Base-by-base conservation (phyloP, 2,797 vertebrate genomes). In the Simalia tracyae region DNA sequence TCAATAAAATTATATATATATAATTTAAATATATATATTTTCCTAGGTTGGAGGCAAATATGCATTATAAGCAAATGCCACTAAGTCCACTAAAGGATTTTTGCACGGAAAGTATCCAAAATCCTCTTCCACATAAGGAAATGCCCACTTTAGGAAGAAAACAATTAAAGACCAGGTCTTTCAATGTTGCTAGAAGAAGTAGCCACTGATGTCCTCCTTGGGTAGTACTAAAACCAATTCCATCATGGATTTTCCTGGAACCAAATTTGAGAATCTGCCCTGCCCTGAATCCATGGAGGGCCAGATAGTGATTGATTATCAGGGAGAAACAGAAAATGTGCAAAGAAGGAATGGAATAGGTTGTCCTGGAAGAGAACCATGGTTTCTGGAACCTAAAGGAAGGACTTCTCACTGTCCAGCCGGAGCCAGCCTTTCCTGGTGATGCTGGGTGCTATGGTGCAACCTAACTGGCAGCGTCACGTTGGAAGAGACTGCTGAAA, bases 1-100 rank as follows among this genome's bases (percentile, higher is more conserved):
- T 42, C 42, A 42, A 42, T 42, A 42, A 42, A 42, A 42, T 42
- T 42, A 42, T 42, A 42, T 42, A 36, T 36, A 42, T 42, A 42
- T 42, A 42, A 42, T 42, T 42, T 42, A 42, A 42, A 42, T 42
- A 42, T 42, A 89, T 93, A 93, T 86, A 68, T 15, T 31, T 68
- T 68, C 57, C 89, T 86, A 60, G 68, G 89, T 81, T 92, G 90
- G 84, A 93, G 90, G 72, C 92, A 94, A 95, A 81, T 87, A 89
- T 26, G 89, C 91, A 85, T 93, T 94, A 66, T 87, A 92, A 93
- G 93, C 85, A 93, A 95, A 92, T 93, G 91, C 87, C 91, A 57
- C 90, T 90, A 81, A 94, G 91, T 88, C 90, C 95, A 94, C 96
- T 93, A 95, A 94, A 95, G 93, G 94, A 90, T 94, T 95, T 89